phyloP scores from a whole-genome alignment of 2,797 vertebrate genomes.

The Artibeus jamaicensis region DNA sequence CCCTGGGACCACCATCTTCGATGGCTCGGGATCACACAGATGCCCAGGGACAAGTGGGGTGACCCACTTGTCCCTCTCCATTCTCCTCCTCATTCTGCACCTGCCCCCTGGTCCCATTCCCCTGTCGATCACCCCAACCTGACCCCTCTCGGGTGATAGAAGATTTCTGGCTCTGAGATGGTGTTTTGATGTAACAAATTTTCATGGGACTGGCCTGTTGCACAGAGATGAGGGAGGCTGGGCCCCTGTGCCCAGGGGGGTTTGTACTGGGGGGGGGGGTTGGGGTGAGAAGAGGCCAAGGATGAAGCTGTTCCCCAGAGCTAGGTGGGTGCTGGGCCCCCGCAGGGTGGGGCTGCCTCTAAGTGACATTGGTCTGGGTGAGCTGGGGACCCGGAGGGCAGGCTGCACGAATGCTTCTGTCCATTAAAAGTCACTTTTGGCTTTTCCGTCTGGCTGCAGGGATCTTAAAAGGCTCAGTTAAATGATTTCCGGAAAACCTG shows the following conservation, averaged over 20 bases:
- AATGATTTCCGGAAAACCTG: not conserved
- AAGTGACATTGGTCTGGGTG: not conserved
- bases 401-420: not conserved
- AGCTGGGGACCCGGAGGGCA: not conserved
- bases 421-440: not conserved
- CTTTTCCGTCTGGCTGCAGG: not conserved
- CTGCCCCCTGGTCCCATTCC: fast-evolving
- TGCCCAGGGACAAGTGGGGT: fast-evolving
- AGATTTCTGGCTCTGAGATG: not conserved
- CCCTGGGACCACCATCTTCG: not conserved
- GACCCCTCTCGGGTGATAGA: not conserved
- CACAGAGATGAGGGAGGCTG: not conserved
- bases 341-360: not conserved
- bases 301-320: not conserved
- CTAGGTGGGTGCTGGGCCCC: not conserved
- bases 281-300: too few species aligned
- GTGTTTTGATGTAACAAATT: not conserved
- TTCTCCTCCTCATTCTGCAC: not conserved
- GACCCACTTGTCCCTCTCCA: not conserved
- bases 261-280: not conserved
- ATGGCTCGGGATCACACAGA: not conserved
- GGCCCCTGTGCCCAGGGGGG: not conserved
- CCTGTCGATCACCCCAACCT: not conserved
- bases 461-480: not conserved
- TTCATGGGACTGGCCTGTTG: not conserved